Evolutionary conservation across 2,888 invertebrate species (phyloP).

Genomic region (Ferdinandea cuprea): DNA sequence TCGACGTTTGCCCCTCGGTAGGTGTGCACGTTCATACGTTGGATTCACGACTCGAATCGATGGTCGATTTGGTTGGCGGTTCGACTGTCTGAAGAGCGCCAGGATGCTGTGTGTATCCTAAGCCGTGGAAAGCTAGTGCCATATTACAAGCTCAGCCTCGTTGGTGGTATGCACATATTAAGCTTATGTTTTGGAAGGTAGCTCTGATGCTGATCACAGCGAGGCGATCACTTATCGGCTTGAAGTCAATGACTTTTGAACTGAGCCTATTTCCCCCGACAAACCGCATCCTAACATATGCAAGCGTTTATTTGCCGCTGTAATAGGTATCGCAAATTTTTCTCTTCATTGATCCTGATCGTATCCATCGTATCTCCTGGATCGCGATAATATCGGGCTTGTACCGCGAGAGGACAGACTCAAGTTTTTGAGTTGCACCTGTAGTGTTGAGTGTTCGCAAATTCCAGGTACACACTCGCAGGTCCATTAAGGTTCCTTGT

Average conservation of each 20-base stretch:
- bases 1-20: no score
- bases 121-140: no score
- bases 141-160: no score
- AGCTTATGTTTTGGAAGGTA: neutral
- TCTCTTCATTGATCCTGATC: neutral
- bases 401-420: neutral
- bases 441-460: neutral
- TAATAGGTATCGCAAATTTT: neutral
- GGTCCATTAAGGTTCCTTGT: neutral
- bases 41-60: no score
- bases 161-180: neutral
- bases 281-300: neutral
- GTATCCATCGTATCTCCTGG: neutral
- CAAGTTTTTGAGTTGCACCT: constrained; percentile 6
- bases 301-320: neutral
- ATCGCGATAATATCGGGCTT: neutral
- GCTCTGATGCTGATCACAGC: neutral
- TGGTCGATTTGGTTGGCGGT: no score
- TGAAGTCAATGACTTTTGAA: neutral
- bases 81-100: no score
- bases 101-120: no score
- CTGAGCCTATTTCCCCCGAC: neutral
- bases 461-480: neutral
- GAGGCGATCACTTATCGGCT: no score
- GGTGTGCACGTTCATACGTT: no score